Evolutionary conservation across 30 jellyfish, hydroid and myxozoan genomes (phyloP).

Genomic region (Aurelia aurita complex sp. Pacific): DNA sequence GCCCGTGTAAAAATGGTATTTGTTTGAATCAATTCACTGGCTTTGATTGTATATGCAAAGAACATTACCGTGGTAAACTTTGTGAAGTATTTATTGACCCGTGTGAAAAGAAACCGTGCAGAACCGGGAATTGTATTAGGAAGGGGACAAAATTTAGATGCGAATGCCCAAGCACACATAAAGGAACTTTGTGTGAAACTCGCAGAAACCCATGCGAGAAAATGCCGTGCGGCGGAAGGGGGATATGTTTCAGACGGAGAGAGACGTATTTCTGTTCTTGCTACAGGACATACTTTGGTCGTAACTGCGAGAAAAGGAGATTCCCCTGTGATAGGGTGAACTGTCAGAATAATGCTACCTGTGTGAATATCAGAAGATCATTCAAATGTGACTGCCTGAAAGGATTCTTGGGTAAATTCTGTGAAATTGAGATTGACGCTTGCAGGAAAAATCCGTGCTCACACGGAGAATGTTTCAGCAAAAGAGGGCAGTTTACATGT

Average conservation of each 20-base stretch:
- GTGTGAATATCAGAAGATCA: conserved; percentile 31
- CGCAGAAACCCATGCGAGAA: conserved; percentile 58
- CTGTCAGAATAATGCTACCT: conserved; percentile 56
- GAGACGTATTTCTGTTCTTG: conserved; percentile 48
- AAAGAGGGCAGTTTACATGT: conserved; percentile 51
- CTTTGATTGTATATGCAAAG: conserved; percentile 48
- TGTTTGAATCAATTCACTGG: conserved; percentile 39
- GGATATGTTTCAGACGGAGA: conserved; percentile 46
- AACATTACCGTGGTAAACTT: conserved; percentile 32
- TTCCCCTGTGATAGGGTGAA: conserved; percentile 45
- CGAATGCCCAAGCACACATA: conserved; percentile 44
- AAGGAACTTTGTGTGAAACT: conserved; percentile 53
- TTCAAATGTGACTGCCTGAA: conserved; percentile 45
- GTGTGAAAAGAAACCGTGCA: conserved; percentile 57
- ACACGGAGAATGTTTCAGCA: conserved; percentile 60
- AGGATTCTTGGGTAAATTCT: conserved; percentile 53
- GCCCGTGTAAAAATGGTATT: conserved; percentile 62
- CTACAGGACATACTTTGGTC: conserved; percentile 53
- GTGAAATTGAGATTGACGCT: conserved; percentile 58
- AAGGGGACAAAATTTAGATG: conserved; percentile 31
- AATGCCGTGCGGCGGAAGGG: conserved; percentile 79
- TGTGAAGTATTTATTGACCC: conserved; percentile 48
- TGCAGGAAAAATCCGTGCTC: conserved; percentile 65
- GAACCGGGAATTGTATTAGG: conserved; percentile 45
- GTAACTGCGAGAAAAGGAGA: conserved; percentile 38